A percentile compares a stretch with the other conserved stretches of the same genome.
These are phyloP conservation scores for Cricetomys ansorgei DNA, from an alignment of 2,113 vertebrate genomes.

Conservation along the genomic window DNA sequence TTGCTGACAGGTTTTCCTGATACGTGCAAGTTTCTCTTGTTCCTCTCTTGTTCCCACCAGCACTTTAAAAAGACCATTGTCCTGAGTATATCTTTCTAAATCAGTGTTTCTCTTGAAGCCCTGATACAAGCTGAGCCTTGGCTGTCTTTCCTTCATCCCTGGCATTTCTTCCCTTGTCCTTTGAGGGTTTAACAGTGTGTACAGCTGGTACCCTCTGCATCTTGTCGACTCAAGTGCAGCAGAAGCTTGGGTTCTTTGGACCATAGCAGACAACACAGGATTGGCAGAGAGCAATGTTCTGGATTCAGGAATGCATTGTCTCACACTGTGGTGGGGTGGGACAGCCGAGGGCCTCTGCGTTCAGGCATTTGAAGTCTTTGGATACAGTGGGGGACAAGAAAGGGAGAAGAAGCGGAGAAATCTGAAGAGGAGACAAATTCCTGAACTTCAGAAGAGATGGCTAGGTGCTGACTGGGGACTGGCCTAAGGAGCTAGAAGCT, in stretches of 20 bases:
- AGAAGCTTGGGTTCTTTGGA: not conserved
- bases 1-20: slow-evolving; percentile 22
- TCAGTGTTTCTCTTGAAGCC: not conserved
- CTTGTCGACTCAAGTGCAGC: not conserved
- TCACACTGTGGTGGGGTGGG: not conserved
- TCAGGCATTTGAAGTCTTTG: not conserved
- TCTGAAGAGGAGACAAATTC: not conserved
- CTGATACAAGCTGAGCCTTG: not conserved
- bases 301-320: not conserved
- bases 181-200: not conserved
- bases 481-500: not conserved
- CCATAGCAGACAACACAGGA: not conserved
- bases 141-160: not conserved
- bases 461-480: not conserved
- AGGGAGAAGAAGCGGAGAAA: not conserved
- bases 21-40: not conserved
- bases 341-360: not conserved
- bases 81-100: not conserved
- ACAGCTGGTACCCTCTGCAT: not conserved
- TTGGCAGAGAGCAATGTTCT: not conserved
- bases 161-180: not conserved
- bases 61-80: not conserved
- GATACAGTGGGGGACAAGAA: not conserved
- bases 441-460: not conserved
- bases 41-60: not conserved